Evolutionary conservation across 2,797 vertebrate species (phyloP), one percentile per base, ranked within the genome.

Genomic region (Poecilia velifera): DNA sequence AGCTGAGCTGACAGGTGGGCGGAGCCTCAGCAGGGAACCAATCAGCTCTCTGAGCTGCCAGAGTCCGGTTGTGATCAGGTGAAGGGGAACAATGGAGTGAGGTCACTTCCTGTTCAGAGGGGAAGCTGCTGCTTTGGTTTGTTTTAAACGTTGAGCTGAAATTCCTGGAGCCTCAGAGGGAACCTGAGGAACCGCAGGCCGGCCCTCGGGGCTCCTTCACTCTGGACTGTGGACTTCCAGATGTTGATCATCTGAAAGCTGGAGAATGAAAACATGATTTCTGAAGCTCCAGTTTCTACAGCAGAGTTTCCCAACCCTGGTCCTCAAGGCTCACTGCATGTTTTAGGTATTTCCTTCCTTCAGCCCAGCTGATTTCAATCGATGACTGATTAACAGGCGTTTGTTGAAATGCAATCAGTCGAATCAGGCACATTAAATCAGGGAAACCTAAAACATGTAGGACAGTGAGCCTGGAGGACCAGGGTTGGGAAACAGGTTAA

Each of bases 41-140:
- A 53, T 14, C 47, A 0, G 31, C 47, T 22, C 16, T 34, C 47
- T 73, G 70, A 80, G 8, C 62, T 20, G 34, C 62, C 16, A 39
- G 66, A 14, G 66, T 70, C 66, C 0, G 12, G 66, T 3, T 20
- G 31, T 25, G 4, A 4, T 43, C 34, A 66, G 59, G 31, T 20
- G 66, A 73, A 57, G 46, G 36, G 57, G 39, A 79, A 71, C 62
- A 72, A n/a, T n/a, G 20, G 34, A 28, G 3, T 41, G 75, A 76
- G 28, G 41, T 80, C 49, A 76, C 70, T 76, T 83, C 74, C 45
- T 66, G 46, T n/a, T 72, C 51, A 70, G 34, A 16, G 6, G 18
- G 57, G 39, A 76, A 43, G 55, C 31, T 43, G 76, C 41, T 71
- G 66, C 64, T 55, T 34, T 13, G 45, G 34, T 25, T 53, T 34